Evolutionary conservation across 2,113 vertebrate genomes (phyloP), one percentile per base, ranked within the genome.

Genomic region (Gallinago undulata): DNA sequence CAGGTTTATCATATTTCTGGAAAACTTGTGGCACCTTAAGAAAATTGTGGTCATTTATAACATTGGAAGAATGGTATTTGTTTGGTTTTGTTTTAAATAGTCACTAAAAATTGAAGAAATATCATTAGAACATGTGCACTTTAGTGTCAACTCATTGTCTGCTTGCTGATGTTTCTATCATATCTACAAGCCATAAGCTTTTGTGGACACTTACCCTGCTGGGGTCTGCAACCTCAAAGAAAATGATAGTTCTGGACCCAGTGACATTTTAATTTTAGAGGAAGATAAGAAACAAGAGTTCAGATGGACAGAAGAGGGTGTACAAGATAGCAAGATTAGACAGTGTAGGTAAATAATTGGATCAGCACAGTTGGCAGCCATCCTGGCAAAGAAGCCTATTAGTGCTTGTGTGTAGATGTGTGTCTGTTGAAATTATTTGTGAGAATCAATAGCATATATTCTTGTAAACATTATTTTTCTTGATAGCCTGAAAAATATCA

Each of bases 181-280:
- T 4, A 16, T 33, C 31, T 76, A 60, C 8, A 84, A 78, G 5
- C 10, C 13, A 19, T 35, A 62, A 69, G 41, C 6, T 72, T 84
- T 77, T 73, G 30, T 56, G 69, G 35, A n/a, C 31, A 11, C 3
- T 72, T 7, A 9, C 19, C 28, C 15, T 0, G 0, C 6, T 55
- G 57, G 18, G 28, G 1, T 10, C 25, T 41, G 13, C 7, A 62
- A 3, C 5, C 35, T 75, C 15, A 1, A 59, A 72, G 33, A 84
- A 31, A 14, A 91, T 35, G 6, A 6, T 69, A 18, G 3, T 76
- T 73, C 33, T 91, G 35, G 6, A 28, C 19, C 33, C 28, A 74
- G 14, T 14, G 9, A 28, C 7, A 15, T 73, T 76, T 89, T 72
- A 31, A 35, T 81, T 95, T 92, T 80, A 76, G 48, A 73, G 55